These are phyloP conservation scores for Lineus longissimus DNA, from an alignment of 1,140 invertebrate genomes.

Conservation along the genomic window DNA sequence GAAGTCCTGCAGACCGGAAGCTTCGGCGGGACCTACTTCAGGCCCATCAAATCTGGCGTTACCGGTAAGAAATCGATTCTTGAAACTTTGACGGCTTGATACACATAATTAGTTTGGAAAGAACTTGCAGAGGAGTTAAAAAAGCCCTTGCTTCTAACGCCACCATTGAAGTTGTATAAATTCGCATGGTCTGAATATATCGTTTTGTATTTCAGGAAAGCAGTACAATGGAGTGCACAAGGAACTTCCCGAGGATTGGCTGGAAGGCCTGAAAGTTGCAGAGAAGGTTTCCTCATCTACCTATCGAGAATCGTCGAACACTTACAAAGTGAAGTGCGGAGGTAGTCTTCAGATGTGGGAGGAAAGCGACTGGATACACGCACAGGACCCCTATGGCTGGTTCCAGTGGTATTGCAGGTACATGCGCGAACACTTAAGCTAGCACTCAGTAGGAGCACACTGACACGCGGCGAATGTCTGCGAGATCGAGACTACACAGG, in stretches of 20 bases:
- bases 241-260: constrained; percentile 36
- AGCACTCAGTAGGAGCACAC: background rate
- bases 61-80: constrained; percentile 20
- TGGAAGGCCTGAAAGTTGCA: constrained; percentile 29
- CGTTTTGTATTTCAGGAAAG: background rate
- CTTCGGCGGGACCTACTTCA: constrained; percentile 41
- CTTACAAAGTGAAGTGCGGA: constrained; percentile 36
- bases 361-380: constrained; percentile 38
- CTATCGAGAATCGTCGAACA: constrained; percentile 32
- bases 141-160: no score
- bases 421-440: no score
- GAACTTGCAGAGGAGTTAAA: no score
- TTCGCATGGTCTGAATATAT: no score
- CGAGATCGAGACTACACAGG: no score
- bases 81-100: background rate
- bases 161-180: no score
- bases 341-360: constrained; percentile 41
- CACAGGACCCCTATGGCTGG: constrained; percentile 43
- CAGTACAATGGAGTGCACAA: constrained; percentile 24
- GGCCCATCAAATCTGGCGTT: constrained; percentile 33
- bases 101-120: no score
- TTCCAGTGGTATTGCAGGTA: constrained; percentile 43
- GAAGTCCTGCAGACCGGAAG: constrained; percentile 38
- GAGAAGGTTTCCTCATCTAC: constrained; percentile 30
- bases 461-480: no score